Base-by-base conservation (phyloP, 1,140 invertebrate species). In the Brachionus manjavacas region DNA sequence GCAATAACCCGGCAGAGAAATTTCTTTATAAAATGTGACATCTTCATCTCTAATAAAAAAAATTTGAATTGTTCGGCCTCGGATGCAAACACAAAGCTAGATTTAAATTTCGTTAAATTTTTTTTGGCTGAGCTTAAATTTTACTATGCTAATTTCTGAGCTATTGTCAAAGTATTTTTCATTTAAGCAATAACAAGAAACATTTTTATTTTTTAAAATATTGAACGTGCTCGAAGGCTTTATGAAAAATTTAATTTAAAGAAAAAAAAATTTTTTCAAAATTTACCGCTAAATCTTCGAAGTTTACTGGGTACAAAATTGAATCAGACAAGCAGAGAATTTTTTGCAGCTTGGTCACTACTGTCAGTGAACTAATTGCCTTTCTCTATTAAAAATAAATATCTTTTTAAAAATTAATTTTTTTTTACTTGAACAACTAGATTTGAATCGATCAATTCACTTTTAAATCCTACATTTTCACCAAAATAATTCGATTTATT, bases 401-500 rank as follows among this genome's bases (percentile, higher is more conserved):
- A 16, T 74, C 14, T 28, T 49, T 52, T 43, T 14, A 41, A 78
- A 25, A 25, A 1, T 41, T 20, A 39, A 76, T 76, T 41, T 35
- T 6, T 31, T 11, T 23, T 52, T 43, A 76, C 72, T 20, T 76
- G 72, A 23, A 12, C 23, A 25, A 76, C 72, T 31, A 46, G 20
- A 23, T 81, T 81, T 11, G 16, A 68, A 46, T 81, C 79, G 11
- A 81, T 81, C 11, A 81, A 28, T 64, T 81, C 79, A 68, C 79
- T 81, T 43, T 64, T 81, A 43, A 64, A 81, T 11, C 79, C 79
- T 12, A 81, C 23, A 41, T 41, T 81, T 46, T 81, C 39, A 12
- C 52, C 79, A 14, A 35, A 64, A 28, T 81, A 81, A 68, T 68
- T 81, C 28, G 79, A 64, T 28, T 81, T 81, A 11, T 81, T 60